These are phyloP conservation scores for Ephestia elutella DNA, from an alignment of 1,140 invertebrate species.

Conservation along the genomic window DNA sequence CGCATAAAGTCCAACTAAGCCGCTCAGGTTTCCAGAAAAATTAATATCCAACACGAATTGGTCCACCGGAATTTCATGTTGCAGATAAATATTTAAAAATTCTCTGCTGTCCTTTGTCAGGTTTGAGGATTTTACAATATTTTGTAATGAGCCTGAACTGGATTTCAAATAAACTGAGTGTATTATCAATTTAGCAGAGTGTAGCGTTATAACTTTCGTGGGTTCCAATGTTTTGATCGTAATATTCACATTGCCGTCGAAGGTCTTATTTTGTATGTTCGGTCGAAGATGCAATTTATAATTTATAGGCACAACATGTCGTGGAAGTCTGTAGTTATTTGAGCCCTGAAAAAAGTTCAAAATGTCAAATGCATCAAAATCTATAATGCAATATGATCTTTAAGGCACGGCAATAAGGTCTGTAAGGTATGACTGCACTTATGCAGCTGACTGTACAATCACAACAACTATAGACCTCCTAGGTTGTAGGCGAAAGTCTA, in stretches of 20 bases:
- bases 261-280: slow-evolving; percentile 42
- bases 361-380: no score
- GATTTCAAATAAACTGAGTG: slow-evolving; percentile 25
- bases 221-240: slow-evolving; percentile 33
- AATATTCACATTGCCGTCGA: slow-evolving; percentile 47
- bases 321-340: slow-evolving; percentile 46
- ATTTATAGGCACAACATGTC: slow-evolving; percentile 42
- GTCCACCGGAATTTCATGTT: slow-evolving; percentile 24
- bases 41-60: slow-evolving; percentile 35
- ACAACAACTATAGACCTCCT: no score
- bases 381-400: no score
- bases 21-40: slow-evolving; percentile 52
- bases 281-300: slow-evolving; percentile 52
- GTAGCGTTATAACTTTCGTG: slow-evolving; percentile 40
- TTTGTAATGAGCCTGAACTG: slow-evolving; percentile 17
- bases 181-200: slow-evolving; percentile 47
- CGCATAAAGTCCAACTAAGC: slow-evolving; percentile 60
- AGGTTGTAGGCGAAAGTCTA: no score
- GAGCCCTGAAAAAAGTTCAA: slow-evolving; percentile 23
- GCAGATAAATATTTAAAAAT: slow-evolving; percentile 38
- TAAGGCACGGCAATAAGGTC: no score
- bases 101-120: slow-evolving; percentile 33
- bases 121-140: slow-evolving; percentile 21
- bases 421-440: no score
- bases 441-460: no score